Evolutionary conservation across 2,113 vertebrate species (phyloP).

Genomic region (Myotis lucifugus): DNA sequence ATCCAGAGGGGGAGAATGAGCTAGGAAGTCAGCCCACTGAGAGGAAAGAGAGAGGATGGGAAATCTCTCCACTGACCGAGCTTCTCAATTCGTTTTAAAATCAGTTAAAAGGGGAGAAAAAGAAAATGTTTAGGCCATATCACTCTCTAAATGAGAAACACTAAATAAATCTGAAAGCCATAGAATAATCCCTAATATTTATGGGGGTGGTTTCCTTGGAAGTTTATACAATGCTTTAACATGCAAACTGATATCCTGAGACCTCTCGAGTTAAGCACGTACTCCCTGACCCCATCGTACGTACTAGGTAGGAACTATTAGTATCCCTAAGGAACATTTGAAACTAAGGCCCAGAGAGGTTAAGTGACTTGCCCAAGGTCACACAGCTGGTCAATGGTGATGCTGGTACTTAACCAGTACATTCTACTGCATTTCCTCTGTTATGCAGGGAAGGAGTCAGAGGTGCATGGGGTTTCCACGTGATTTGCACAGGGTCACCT

Average conservation of each 20-base stretch:
- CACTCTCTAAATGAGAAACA: not conserved
- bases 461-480: not conserved
- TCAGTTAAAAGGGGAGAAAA: constrained; percentile 29
- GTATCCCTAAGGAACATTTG: not conserved
- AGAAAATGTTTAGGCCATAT: constrained; percentile 10
- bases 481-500: not conserved
- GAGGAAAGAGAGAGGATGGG: constrained; percentile 13
- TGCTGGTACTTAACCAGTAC: not conserved
- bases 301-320: not conserved
- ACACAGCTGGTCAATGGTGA: not conserved
- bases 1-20: constrained; percentile 71
- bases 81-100: constrained; percentile 55
- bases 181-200: not conserved
- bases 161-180: not conserved
- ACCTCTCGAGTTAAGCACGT: not conserved
- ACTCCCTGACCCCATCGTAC: not conserved
- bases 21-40: constrained; percentile 69
- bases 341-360: not conserved
- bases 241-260: not conserved
- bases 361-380: not conserved
- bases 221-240: not conserved
- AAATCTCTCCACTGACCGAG: constrained; percentile 58
- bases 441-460: not conserved
- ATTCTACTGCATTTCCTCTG: not conserved
- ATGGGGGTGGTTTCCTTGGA: not conserved